Conservation (phyloP, 2,797 vertebrate species). For the Tokudaia tokunoshimensis region DNA sequence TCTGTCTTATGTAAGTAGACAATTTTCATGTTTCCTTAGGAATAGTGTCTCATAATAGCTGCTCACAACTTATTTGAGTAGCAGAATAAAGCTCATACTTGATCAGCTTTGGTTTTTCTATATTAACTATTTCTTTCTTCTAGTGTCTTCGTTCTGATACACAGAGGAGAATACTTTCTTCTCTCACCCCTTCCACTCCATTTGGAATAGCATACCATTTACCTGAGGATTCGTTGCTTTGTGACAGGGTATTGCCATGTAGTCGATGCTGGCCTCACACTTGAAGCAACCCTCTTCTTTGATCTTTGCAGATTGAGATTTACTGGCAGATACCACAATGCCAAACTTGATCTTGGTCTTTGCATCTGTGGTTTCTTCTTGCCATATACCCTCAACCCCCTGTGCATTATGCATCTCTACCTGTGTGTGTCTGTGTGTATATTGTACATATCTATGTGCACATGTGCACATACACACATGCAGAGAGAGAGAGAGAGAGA, state of each 20-base stretch:
- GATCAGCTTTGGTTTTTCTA: background rate
- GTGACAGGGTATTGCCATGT: background rate
- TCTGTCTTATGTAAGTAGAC: background rate
- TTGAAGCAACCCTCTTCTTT: background rate
- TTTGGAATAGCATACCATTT: background rate
- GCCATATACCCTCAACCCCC: rapidly evolving
- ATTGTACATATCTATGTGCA: background rate
- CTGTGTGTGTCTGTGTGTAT: background rate
- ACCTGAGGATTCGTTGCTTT: background rate
- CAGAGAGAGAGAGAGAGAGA: too few species aligned
- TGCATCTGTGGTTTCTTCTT: background rate
- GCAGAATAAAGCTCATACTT: background rate
- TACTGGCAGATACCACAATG: background rate
- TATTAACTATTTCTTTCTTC: background rate
- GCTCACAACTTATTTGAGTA: background rate
- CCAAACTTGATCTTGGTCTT: background rate
- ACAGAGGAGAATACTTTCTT: background rate
- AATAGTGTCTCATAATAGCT: background rate
- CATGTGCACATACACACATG: background rate
- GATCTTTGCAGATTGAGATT: background rate
- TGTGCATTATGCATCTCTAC: background rate
- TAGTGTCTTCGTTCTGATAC: background rate
- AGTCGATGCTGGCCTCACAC: background rate
- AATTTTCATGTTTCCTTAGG: background rate
- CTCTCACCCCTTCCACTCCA: background rate